phyloP scores from a whole-genome alignment of 1,140 invertebrate species.

The Pantala flavescens region DNA sequence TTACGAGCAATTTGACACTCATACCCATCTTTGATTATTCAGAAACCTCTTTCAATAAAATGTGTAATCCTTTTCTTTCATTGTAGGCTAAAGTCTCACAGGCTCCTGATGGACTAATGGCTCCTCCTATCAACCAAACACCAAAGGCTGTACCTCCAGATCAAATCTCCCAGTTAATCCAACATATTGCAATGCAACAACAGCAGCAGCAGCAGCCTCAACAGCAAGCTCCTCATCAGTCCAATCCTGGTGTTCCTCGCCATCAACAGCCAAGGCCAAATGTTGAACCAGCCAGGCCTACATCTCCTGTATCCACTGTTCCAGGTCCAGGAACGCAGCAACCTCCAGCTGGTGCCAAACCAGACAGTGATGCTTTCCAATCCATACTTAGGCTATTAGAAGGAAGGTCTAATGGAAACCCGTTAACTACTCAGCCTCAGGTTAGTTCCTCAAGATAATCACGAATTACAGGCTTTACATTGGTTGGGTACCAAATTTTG shows the following conservation, averaged over 20 bases:
- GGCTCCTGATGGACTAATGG: neutral
- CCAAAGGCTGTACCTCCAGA: neutral
- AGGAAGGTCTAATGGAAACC: slow-evolving; percentile 2
- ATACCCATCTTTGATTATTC: too few species aligned
- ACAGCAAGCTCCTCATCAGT: slow-evolving; percentile 23
- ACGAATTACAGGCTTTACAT: neutral
- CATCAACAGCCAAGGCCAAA: slow-evolving; percentile 42
- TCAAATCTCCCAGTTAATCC: slow-evolving; percentile 15
- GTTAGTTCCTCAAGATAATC: neutral
- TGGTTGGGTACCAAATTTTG: too few species aligned
- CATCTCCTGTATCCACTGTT: slow-evolving; percentile 15
- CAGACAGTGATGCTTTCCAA: slow-evolving; percentile 27
- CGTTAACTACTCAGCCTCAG: neutral
- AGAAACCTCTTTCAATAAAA: too few species aligned
- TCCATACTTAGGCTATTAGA: slow-evolving; percentile 24
- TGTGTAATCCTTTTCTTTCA: too few species aligned
- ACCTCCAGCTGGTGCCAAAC: slow-evolving; percentile 4
- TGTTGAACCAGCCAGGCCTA: slow-evolving; percentile 31
- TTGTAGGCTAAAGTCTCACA: neutral
- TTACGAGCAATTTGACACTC: too few species aligned
- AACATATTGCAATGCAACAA: slow-evolving; percentile 26
- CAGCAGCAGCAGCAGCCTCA: slow-evolving; percentile 26
- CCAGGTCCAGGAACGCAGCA: neutral
- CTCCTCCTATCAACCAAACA: neutral
- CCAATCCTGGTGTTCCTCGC: neutral